phyloP scores from a whole-genome alignment of 2,113 vertebrate genomes.

The Romanogobio albipinnatus region DNA sequence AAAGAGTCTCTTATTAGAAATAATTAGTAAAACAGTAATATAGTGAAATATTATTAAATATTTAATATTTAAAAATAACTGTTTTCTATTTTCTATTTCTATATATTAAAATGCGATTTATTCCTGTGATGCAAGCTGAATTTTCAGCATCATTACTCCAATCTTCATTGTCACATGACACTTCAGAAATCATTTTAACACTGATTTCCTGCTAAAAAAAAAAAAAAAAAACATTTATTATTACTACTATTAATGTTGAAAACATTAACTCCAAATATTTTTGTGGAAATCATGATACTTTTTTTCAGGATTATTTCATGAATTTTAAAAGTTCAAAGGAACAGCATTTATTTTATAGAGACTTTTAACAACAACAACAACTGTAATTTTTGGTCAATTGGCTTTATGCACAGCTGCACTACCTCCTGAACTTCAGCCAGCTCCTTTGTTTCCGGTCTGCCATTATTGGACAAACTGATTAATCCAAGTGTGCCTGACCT shows the following conservation, averaged over 20 bases:
- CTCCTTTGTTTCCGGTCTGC: too few relatives aligned
- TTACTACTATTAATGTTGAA: neutral
- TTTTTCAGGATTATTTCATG: neutral
- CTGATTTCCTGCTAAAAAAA: neutral
- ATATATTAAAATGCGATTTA: neutral
- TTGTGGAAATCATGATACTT: neutral
- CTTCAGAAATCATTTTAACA: neutral
- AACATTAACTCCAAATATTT: neutral
- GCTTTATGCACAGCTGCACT: too few relatives aligned
- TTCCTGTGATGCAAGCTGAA: neutral
- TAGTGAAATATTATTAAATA: neutral
- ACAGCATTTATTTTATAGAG: too few relatives aligned
- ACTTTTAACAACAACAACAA: too few relatives aligned
- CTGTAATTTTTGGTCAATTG: too few relatives aligned
- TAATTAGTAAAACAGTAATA: neutral
- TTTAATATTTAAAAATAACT: neutral
- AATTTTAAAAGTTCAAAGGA: neutral
- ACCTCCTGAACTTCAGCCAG: too few relatives aligned
- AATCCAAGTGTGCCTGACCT: too few relatives aligned
- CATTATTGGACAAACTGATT: too few relatives aligned
- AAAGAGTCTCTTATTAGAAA: neutral
- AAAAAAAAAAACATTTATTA: neutral
- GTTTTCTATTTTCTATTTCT: neutral
- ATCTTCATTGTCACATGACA: neutral
- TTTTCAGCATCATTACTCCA: neutral